Percentiles rank a stretch among this genome's conserved stretches.
These are phyloP conservation scores for Labroides dimidiatus DNA, from an alignment of 2,797 vertebrate genomes.

Conservation along the genomic window DNA sequence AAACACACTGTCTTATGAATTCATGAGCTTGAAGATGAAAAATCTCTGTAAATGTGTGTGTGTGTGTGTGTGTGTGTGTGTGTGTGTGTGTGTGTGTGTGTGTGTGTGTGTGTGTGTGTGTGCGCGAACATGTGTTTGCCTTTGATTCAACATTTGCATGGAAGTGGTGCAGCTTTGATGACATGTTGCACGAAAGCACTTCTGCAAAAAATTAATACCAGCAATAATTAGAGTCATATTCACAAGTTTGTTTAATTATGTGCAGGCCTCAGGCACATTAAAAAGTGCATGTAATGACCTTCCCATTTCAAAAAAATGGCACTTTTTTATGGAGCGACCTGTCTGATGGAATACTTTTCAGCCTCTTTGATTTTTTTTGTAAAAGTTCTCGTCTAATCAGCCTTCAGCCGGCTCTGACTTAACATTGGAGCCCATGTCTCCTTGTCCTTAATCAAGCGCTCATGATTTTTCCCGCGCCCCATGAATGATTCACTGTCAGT, in stretches of 20 bases:
- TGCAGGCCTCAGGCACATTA: neutral
- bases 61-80: conserved; percentile 15
- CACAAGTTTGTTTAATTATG: conserved; percentile 10
- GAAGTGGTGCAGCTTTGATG: conserved; percentile 40
- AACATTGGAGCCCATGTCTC: conserved; percentile 52
- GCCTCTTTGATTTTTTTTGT: conserved; percentile 23
- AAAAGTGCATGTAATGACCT: conserved; percentile 23
- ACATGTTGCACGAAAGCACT: conserved; percentile 14
- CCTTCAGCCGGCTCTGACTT: conserved; percentile 63
- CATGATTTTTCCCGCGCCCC: conserved; percentile 69
- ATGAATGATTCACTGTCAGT: conserved; percentile 78
- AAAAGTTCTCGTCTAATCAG: conserved; percentile 65
- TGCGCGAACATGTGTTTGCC: conserved; percentile 44
- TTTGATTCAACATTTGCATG: conserved; percentile 58
- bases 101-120: conserved; percentile 17
- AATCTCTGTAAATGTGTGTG: conserved; percentile 40
- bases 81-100: conserved; percentile 27
- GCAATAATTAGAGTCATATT: conserved; percentile 20
- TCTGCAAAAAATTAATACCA: conserved; percentile 4
- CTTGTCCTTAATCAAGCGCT: conserved; percentile 75
- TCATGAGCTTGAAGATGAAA: conserved; percentile 75
- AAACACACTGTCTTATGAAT: conserved; percentile 73
- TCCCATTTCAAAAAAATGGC: conserved; percentile 14
- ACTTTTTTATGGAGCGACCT: neutral
- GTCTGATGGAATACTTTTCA: conserved; percentile 20